Evolutionary conservation across 2,797 vertebrate genomes (phyloP), one percentile per base, ranked within the genome.

Genomic region (Urocyon cinereoargenteus): DNA sequence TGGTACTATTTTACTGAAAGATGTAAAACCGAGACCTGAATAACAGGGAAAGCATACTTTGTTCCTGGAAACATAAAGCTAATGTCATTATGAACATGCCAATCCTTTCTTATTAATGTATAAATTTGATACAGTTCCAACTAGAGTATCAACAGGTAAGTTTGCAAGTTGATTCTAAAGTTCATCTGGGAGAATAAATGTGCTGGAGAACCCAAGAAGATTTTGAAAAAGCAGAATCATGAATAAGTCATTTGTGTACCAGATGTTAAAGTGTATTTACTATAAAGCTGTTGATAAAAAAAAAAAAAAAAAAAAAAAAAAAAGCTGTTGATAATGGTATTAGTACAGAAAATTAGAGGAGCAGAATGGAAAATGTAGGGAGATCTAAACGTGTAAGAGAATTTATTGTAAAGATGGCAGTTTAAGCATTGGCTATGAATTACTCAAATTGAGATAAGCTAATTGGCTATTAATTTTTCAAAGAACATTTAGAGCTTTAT

Each of bases 81-180:
- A 77, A 16, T 81, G 3, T 78, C 62, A 73, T 66, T 55, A 19
- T 73, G 53, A 94, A 24, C 3, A 18, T 64, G 15, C 62, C 59
- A 79, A 0, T 92, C 28, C 40, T 87, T 92, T 53, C 36, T 91
- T 21, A 79, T 73, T 72, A 59, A 75, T 73, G 59, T 40, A 21
- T 91, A 89, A 26, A 40, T 96, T 83, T 92, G 28, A 53, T 85
- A 88, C 1, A 72, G 3, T 92, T 79, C 15, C 36, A 92, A 0
- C 26, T 28, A 81, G 40, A 85, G 18, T 61, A 53, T 85, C 15
- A 90, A 31, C 10, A 88, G 82, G 51, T 96, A 95, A 78, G 57
- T 90, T 81, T 84, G 79, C n/a, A 90, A 53, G 36, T 94, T 97
- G 62, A 84, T 92, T 87, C 9, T 90, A 34, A 92, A 84, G 31